These are phyloP conservation scores for Merops nubicus DNA, from an alignment of 2,113 vertebrate species.

Conservation along the genomic window DNA sequence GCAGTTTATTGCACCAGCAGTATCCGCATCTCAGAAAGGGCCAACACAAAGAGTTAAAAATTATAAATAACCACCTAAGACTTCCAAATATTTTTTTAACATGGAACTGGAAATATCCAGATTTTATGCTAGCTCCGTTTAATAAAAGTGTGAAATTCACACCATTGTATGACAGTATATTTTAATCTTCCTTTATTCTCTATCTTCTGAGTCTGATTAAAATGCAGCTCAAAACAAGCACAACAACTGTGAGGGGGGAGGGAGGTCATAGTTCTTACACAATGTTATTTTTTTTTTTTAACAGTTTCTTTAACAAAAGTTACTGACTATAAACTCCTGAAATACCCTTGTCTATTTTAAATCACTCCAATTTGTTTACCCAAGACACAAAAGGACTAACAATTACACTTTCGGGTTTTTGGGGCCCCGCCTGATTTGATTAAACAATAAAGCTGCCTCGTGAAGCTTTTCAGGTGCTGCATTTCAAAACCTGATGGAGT, in stretches of 20 bases:
- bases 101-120: neutral
- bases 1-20: neutral
- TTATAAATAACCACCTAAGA: neutral
- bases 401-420: neutral
- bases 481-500: neutral
- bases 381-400: neutral
- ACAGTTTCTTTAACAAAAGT: neutral
- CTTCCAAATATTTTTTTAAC: neutral
- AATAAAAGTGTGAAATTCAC: neutral
- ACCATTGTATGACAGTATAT: neutral
- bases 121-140: neutral
- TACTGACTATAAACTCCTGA: neutral
- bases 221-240: neutral
- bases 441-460: neutral
- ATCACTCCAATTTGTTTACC: neutral
- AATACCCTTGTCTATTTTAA: neutral
- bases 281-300: neutral
- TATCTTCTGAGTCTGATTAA: neutral
- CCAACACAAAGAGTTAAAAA: neutral
- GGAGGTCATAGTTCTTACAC: neutral
- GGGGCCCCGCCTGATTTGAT: neutral
- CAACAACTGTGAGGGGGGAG: neutral
- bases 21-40: neutral
- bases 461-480: neutral
- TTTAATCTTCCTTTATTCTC: neutral